These are phyloP conservation scores for Petrophora chlorosata DNA, from an alignment of 2,888 invertebrate genomes.

Conservation along the genomic window DNA sequence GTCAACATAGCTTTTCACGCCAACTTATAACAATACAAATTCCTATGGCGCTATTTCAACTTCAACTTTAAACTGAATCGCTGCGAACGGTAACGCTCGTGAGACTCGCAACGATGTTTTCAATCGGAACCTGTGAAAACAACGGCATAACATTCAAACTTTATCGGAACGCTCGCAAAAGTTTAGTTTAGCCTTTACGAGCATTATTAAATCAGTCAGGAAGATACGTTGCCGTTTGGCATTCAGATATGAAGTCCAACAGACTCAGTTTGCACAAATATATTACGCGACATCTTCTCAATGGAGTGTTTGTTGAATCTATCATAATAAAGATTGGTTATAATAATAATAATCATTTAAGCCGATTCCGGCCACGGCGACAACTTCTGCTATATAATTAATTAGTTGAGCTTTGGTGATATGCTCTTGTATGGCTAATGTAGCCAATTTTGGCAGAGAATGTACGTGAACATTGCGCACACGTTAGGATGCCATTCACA, in stretches of 20 bases:
- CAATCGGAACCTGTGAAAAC: slow-evolving; percentile 30
- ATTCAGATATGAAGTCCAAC: neutral
- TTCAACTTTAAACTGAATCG: slow-evolving; percentile 12
- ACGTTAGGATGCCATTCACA: too few relatives aligned
- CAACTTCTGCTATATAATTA: too few relatives aligned
- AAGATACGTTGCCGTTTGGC: slow-evolving; percentile 1
- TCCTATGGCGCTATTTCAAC: neutral
- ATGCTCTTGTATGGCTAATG: too few relatives aligned
- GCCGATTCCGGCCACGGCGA: too few relatives aligned
- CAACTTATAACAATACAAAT: too few relatives aligned
- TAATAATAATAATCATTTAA: too few relatives aligned
- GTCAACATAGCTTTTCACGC: too few relatives aligned
- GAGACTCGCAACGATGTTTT: slow-evolving; percentile 19
- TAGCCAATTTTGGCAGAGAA: too few relatives aligned
- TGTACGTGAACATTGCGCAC: too few relatives aligned
- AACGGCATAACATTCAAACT: slow-evolving; percentile 34
- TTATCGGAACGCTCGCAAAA: slow-evolving; percentile 25
- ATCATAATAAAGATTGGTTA: too few relatives aligned
- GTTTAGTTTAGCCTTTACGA: slow-evolving; percentile 10
- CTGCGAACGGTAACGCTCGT: slow-evolving; percentile 10
- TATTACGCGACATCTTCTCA: too few relatives aligned
- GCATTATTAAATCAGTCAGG: neutral
- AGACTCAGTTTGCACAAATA: neutral
- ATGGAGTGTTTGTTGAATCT: neutral
- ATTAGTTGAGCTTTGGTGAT: too few relatives aligned